Base-by-base conservation (phyloP, 2,888 invertebrate species). In the Rhagonycha fulva region DNA sequence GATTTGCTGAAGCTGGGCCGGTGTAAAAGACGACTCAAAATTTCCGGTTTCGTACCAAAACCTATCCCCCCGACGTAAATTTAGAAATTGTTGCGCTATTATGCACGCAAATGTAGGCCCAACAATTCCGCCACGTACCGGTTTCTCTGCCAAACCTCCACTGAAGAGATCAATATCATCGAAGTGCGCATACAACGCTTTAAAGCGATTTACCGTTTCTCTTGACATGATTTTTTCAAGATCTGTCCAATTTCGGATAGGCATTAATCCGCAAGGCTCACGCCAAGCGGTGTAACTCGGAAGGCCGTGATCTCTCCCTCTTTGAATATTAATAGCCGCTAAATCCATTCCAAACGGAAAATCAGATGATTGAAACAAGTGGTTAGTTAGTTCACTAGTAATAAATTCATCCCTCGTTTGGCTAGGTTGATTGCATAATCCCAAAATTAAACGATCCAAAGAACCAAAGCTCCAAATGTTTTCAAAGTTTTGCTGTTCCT, bases 71-170 rank as follows among this genome's bases (percentile, higher is more conserved):
- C 92, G 93, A 0, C 95, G 91, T 0, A 95, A 88, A 84, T 94
- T 94, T 10, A 92, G 90, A 84, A 96, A 96, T 86, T 96, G 96
- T 83, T 95, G 95, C 0, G 95, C 96, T 67, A 96, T 94, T 73
- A 97, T 94, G 84, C 96, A 97, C 28, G 95, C 95, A 82, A 96
- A 96, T 0, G 95, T 95, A 0, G 96, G 96, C 0, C 96, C 96
- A 0, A 96, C 94, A 2, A 96, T 87, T 0, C 95, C 96, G 0
- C 94, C 94, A 0, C 92, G 88, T 0, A 96, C 93, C 0, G 96
- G 94, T 60, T 93, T 91, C 84, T 96, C 96, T 0, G 95, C 93
- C 84, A 96, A 90, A 0, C 94, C 96, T 9, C 94, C 96, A 0
- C 95, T 92, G 84, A 95, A 96, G 1, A 96, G 88, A 85, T 97